Percentiles rank a stretch among this genome's conserved stretches.
Conservation (phyloP, 1,140 invertebrate genomes). For the Heliconius hewitsoni region DNA sequence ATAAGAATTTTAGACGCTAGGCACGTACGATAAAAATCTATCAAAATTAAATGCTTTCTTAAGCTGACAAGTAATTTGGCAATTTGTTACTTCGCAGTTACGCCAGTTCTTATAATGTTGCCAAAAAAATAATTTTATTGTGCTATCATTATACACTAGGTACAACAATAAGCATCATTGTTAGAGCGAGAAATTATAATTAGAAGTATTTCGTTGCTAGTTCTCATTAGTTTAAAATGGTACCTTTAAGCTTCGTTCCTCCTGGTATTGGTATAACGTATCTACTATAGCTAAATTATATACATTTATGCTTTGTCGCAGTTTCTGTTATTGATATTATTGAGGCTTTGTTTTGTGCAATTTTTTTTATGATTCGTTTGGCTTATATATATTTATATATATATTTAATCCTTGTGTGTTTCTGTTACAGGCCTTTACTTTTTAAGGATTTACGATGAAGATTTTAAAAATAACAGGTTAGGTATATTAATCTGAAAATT, state of each 20-base stretch:
- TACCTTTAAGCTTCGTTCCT: slow-evolving; percentile 21
- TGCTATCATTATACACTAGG: slow-evolving; percentile 10
- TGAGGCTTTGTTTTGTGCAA: background rate
- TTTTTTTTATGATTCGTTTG: background rate
- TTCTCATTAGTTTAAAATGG: slow-evolving; percentile 57
- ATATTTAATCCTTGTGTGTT: slow-evolving; percentile 2
- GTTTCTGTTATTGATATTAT: background rate
- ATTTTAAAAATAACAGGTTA: slow-evolving; percentile 32
- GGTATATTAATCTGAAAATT: slow-evolving; percentile 18
- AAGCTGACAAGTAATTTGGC: slow-evolving; percentile 50
- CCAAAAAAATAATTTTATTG: slow-evolving; percentile 66
- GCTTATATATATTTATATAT: background rate
- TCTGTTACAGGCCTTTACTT: slow-evolving; percentile 31
- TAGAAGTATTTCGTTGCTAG: slow-evolving; percentile 45
- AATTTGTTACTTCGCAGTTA: slow-evolving; percentile 48
- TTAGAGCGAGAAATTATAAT: background rate
- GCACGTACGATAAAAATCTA: background rate
- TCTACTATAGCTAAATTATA: background rate
- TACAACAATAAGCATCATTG: background rate
- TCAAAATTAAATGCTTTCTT: slow-evolving; percentile 9
- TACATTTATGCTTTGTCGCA: background rate
- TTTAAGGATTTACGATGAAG: slow-evolving; percentile 30
- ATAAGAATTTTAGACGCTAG: background rate
- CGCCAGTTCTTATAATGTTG: slow-evolving; percentile 47
- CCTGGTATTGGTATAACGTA: slow-evolving; percentile 1